Evolutionary conservation across 2,888 invertebrate genomes (phyloP), one percentile per base, ranked within the genome.

Genomic region (Metopia argyrocephala): DNA sequence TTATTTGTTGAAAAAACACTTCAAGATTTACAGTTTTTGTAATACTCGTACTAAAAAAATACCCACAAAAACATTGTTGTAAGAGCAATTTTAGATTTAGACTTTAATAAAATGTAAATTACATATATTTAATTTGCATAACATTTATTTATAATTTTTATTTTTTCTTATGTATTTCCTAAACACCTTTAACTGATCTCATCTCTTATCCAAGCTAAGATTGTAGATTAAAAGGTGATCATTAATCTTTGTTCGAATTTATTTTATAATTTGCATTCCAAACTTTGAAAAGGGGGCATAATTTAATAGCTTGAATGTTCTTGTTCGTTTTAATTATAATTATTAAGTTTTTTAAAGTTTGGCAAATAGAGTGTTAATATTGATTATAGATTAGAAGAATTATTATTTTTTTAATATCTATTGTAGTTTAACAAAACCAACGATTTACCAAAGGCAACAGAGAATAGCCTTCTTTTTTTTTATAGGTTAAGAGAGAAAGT

Each of bases 351-450:
- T 20, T 50, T 25, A 62, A 12, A 25, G 50, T 28, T 70, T 56
- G 52, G 48, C 57, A 76, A 76, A 76, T 52, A 57, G 27, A 66
- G 70, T 76, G 69, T 80, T 76, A 76, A 80, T 74, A 69, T 76
- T 73, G 76, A 76, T 80, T 80, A 74, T 73, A 76, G 45, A 80
- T 76, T 73, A 73, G 64, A 64, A 7, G 31, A 38, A 9, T 38
- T 38, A 15, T 3, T 38, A 15, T 12, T 48, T 15, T 28, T 69
- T 54, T 69, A 74, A 65, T 69, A 71, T 54, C 25, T 76, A n/a
- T n/a, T n/a, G n/a, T n/a, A 62, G 70, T 57, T 66, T 57, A 69
- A 65, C 21, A 45, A n/a, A n/a, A n/a, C n/a, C n/a, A n/a, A n/a
- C n/a, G n/a, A n/a, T 28, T 23, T 31, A 21, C 66, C 52, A 54